A percentile compares a stretch with the other conserved stretches of the same genome.
phyloP scores from a whole-genome alignment of 2,113 vertebrate genomes.

The Thalassarche chlororhynchos region DNA sequence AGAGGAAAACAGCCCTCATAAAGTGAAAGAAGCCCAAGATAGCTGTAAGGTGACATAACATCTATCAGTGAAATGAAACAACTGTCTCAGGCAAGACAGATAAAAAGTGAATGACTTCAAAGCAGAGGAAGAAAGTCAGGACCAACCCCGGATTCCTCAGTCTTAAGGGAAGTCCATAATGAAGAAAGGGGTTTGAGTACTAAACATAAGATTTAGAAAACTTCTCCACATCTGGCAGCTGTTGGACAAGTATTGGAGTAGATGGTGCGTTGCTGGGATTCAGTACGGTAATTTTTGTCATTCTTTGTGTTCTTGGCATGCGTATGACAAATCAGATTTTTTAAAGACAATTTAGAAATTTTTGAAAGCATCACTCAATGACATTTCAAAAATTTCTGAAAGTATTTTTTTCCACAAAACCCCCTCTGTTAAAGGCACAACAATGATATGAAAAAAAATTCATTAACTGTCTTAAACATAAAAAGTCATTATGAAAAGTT shows the following conservation, averaged over 20 bases:
- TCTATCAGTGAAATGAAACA: constrained; percentile 89
- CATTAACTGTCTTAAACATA: background rate
- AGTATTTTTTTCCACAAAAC: background rate
- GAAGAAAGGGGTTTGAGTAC: background rate
- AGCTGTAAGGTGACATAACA: constrained; percentile 81
- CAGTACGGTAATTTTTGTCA: background rate
- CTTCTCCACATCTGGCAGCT: background rate
- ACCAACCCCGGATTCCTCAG: background rate
- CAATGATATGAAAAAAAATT: background rate
- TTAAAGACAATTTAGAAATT: background rate
- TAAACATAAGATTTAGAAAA: background rate
- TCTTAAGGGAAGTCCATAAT: background rate
- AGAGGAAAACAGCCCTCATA: constrained; percentile 76
- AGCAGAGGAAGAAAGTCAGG: constrained; percentile 63
- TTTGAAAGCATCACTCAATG: background rate
- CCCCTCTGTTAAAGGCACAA: background rate
- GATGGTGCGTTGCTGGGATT: background rate
- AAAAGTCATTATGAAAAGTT: background rate
- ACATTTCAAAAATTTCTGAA: background rate
- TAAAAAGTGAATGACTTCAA: constrained; percentile 81
- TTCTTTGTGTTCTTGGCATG: background rate
- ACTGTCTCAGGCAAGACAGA: constrained; percentile 80
- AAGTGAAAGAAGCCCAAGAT: constrained; percentile 78
- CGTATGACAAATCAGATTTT: background rate
- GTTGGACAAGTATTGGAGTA: background rate